Base-by-base conservation (phyloP, 1,140 invertebrate species). In the Rhagoletis zephyria region DNA sequence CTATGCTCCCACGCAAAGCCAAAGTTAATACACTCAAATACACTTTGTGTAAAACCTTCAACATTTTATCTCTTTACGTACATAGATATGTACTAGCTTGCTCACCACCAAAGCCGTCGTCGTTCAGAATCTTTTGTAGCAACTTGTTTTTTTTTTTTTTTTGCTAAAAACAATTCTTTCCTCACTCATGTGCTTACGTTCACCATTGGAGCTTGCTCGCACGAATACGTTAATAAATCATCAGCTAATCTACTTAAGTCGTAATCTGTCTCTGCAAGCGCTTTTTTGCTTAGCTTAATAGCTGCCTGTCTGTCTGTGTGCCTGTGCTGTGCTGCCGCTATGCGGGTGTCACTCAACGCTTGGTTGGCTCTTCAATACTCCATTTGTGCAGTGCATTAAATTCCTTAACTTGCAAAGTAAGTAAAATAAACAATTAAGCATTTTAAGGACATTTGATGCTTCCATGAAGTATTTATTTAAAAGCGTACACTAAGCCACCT, bases 201-300 rank as follows among this genome's bases (percentile, higher is more conserved):
- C 45, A 51, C 6, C 45, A 45, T 48, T 74, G 42, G 16, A 74
- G 5, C 48, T 48, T 81, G 5, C 48, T 51, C 16, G 74, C 4
- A 81, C 51, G 74, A 56, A 14, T 81, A 48, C 56, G 74, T 81
- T 81, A 81, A 81, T 81, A 81, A 81, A 81, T 81, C 74, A 81
- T 81, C 74, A 81, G n/a, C 74, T 81, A 81, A 81, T 81, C 74
- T 81, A 81, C 48, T 51, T 56, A 81, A 81, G 74, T 81, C 74
- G 14, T 81, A 81, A 81, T 81, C 74, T 81, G 74, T 56, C 74
- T 56, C 45, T 9, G 42, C 74, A 51, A 81, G 6, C 74, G n/a
- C 74, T 81, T 77, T 56, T 77, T 56, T 81, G 6, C 74, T 81
- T 30, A 81, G 48, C n/a, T 81, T 81, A 48, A 81, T 59, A 77